phyloP scores from a whole-genome alignment of 2,113 vertebrate genomes.

The Eira barbara region DNA sequence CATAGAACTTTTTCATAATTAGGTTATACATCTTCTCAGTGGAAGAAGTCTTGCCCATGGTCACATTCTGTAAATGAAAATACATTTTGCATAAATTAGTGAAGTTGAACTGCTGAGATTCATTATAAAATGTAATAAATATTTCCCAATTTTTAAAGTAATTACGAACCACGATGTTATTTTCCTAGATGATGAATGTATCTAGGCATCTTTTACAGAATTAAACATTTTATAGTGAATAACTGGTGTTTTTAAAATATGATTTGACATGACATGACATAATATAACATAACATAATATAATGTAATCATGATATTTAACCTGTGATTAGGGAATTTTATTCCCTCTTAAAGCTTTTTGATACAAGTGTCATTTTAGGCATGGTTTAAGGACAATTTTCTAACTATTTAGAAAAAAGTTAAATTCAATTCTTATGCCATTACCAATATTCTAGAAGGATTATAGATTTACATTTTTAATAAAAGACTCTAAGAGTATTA shows the following conservation, averaged over 20 bases:
- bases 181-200: background rate
- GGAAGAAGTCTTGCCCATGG: conserved; percentile 78
- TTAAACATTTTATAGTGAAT: background rate
- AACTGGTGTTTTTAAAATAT: background rate
- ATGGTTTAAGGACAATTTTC: background rate
- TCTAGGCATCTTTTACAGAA: background rate
- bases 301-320: background rate
- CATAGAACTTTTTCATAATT: conserved; percentile 80
- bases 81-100: conserved; percentile 80
- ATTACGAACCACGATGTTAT: background rate
- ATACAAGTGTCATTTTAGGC: background rate
- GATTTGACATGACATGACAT: background rate
- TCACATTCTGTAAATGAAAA: conserved; percentile 80
- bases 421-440: background rate
- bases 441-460: background rate
- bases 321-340: background rate
- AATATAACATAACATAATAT: background rate
- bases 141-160: conserved; percentile 12
- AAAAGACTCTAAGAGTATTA: background rate
- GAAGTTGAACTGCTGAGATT: conserved; percentile 73
- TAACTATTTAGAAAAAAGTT: background rate
- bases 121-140: conserved; percentile 58
- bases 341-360: background rate
- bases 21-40: conserved; percentile 78
- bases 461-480: conserved; percentile 3